A percentile compares a stretch with the other conserved stretches of the same genome.
phyloP scores from a whole-genome alignment of 64 coral and sea anemone species.

The Actinia equina region DNA sequence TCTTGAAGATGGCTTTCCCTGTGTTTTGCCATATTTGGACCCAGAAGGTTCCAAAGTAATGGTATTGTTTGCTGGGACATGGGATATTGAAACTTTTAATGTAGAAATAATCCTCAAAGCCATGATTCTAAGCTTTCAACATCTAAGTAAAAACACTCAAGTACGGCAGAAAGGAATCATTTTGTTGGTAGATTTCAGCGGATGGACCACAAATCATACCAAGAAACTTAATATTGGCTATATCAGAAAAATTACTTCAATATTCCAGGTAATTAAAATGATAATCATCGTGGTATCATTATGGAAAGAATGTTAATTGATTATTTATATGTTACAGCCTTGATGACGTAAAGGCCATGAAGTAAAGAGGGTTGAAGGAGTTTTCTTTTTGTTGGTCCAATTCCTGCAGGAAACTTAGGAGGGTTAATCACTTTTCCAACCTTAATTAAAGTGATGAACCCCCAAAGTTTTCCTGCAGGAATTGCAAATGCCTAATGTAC shows the following conservation, averaged over 20 bases:
- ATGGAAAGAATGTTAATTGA: not conserved
- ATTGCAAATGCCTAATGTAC: too few species aligned
- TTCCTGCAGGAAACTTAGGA: too few species aligned
- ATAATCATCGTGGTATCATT: too few species aligned
- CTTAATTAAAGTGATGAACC: too few species aligned
- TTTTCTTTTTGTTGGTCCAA: not conserved
- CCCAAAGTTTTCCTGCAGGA: too few species aligned
- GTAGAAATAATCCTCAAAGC: constrained; percentile 67
- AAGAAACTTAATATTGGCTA: constrained; percentile 51
- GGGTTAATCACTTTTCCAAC: too few species aligned
- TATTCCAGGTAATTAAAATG: constrained; percentile 74
- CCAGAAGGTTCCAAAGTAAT: constrained; percentile 60
- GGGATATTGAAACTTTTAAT: constrained; percentile 74
- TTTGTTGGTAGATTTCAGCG: constrained; percentile 86
- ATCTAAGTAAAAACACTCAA: constrained; percentile 42
- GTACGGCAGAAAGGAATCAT: constrained; percentile 63
- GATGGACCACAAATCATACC: constrained; percentile 68
- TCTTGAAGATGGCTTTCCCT: constrained; percentile 81
- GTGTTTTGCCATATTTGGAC: constrained; percentile 58
- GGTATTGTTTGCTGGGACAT: constrained; percentile 73
- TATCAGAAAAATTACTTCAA: constrained; percentile 54
- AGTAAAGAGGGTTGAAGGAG: too few species aligned
- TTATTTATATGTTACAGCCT: not conserved
- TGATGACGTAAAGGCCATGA: too few species aligned
- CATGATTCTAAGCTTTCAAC: constrained; percentile 74